Conservation (phyloP, 2,888 invertebrate species). For the Vanessa cardui region DNA sequence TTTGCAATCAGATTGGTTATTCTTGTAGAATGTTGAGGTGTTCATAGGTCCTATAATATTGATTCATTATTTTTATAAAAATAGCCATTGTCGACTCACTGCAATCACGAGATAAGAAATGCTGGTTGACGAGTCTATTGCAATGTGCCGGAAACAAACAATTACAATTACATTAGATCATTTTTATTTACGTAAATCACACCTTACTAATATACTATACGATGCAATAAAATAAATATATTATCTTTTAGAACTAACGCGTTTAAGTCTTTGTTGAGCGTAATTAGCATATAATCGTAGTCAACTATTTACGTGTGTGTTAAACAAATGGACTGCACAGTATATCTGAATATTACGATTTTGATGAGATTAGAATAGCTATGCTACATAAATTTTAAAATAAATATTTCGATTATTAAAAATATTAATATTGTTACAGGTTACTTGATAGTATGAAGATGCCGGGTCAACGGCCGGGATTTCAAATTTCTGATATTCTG, state of each 20-base stretch:
- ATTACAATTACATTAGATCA: no score
- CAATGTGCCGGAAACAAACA: no score
- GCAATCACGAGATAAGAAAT: no score
- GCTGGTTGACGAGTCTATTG: no score
- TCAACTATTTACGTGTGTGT: background rate
- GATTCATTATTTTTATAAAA: no score
- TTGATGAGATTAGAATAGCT: background rate
- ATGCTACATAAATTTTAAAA: background rate
- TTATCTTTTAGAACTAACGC: slow-evolving; percentile 11
- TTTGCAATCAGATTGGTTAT: no score
- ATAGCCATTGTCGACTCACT: no score
- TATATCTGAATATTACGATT: background rate
- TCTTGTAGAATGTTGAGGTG: no score
- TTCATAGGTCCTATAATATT: no score
- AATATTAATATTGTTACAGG: slow-evolving; percentile 71
- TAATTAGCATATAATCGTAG: background rate
- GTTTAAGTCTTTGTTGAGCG: slow-evolving; percentile 40
- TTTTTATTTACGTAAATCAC: no score
- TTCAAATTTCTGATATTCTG: slow-evolving; percentile 96
- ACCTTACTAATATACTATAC: no score
- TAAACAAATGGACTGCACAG: background rate
- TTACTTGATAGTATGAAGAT: slow-evolving; percentile 92
- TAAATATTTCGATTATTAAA: background rate
- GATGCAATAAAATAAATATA: background rate
- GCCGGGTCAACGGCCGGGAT: slow-evolving; percentile 90